Evolutionary conservation across 2,113 vertebrate genomes (phyloP), one percentile per base, ranked within the genome.

Genomic region (Gadus macrocephalus): DNA sequence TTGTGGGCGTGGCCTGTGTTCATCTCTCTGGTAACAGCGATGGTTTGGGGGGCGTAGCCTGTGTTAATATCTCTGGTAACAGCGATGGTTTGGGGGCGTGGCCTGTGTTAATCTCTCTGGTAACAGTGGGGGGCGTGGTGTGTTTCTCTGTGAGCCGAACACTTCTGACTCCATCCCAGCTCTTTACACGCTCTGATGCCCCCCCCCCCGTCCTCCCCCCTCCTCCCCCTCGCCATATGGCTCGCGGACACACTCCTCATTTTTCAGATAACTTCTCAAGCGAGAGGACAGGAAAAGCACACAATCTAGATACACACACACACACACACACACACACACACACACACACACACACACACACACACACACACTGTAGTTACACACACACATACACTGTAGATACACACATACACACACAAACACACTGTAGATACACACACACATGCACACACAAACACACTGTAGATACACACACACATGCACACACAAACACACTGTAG

Each of bases 241-340:
- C 85, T 82, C 22, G 28, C 66, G 76, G 91, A 90, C 84, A 69
- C 73, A 69, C 81, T 83, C 70, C 81, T 89, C 89, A 91, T 92
- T 91, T 91, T 89, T 92, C 90, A 91, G 80, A 91, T 91, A 90
- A 91, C 86, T 90, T 88, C 89, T 91, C 91, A 89, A 90, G 88
- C 88, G 89, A 86, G 86, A 89, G 81, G 82, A 89, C 81, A 79
- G 83, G 79, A 81, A 80, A 70, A 74, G 74, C 76, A 68, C 76
- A 70, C 25, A n/a, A 28, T 28, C 2, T 6, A 17, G 31, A 22
- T 63, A 3, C 20, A 35, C 66, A 7, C 25, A 61, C 68, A 27
- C 53, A 16, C 6, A 35, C 55, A 58, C 55, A 58, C 55, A 58
- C 55, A 58, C 55, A 58, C 55, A 58, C 55, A 58, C 55, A 58